Conservation (phyloP, 2,888 invertebrate species). For the Eumerus sabulonum region DNA sequence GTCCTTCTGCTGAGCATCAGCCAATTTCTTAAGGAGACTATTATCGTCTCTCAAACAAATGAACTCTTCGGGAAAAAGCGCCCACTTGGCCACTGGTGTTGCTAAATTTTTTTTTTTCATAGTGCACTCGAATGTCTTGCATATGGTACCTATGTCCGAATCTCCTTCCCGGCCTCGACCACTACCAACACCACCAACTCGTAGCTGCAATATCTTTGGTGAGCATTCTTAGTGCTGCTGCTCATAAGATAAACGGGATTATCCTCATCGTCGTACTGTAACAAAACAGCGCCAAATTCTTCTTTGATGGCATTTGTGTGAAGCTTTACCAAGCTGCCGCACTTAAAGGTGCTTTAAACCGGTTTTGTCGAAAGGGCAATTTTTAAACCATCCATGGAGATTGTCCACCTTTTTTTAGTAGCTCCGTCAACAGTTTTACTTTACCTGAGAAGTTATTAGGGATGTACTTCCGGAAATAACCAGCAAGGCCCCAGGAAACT, state of each 20-base stretch:
- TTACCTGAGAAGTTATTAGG: conserved; percentile 11
- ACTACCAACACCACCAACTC: conserved; percentile 28
- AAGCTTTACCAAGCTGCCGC: conserved; percentile 5
- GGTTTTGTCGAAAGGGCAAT: conserved; percentile 26
- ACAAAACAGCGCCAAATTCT: conserved; percentile 20
- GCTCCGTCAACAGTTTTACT: conserved; percentile 17
- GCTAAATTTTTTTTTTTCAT: conserved; percentile 52
- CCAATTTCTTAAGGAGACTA: neutral
- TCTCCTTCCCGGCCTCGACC: conserved; percentile 24
- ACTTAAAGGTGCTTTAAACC: conserved; percentile 20
- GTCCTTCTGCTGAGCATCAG: conserved; percentile 4
- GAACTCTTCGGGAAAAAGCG: too few relatives aligned
- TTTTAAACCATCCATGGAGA: conserved; percentile 19
- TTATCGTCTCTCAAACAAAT: conserved; percentile 21
- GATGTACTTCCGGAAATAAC: conserved; percentile 30
- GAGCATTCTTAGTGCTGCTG: conserved; percentile 14
- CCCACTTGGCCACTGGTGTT: conserved; percentile 65
- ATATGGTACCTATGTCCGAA: conserved; percentile 69
- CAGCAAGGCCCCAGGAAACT: conserved; percentile 34
- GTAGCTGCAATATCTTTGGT: conserved; percentile 18
- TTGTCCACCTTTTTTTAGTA: conserved; percentile 35
- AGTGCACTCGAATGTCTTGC: conserved; percentile 52
- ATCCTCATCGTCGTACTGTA: conserved; percentile 13
- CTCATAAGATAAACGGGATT: conserved; percentile 32
- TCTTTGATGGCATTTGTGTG: conserved; percentile 19